Evolutionary conservation across 35 echinoderm and acorn worm genomes (phyloP).

Genomic region (Eucidaris tribuloides): DNA sequence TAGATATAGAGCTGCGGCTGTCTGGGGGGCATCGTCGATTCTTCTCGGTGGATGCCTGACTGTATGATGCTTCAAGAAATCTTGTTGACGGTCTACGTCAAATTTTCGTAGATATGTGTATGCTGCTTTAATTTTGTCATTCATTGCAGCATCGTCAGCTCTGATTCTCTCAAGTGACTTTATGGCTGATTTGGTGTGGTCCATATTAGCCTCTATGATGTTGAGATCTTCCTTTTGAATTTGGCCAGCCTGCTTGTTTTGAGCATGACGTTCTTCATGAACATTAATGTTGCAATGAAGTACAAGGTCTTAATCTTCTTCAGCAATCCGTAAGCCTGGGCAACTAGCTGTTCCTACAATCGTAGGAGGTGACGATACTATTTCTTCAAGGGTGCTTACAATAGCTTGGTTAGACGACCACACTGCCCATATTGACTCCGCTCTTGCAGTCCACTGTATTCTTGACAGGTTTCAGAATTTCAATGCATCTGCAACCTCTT

Average conservation of each 20-base stretch:
- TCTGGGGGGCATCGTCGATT: too few relatives aligned
- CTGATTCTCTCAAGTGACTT: neutral
- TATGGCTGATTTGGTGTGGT: neutral
- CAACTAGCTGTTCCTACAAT: neutral
- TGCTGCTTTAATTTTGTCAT: neutral
- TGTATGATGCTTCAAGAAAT: too few relatives aligned
- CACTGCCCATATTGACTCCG: slow-evolving; percentile 12
- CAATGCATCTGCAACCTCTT: neutral
- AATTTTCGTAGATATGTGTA: too few relatives aligned
- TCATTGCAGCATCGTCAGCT: neutral
- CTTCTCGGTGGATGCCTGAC: too few relatives aligned
- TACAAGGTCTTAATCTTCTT: neutral
- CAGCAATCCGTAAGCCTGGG: neutral
- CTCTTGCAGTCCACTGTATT: slow-evolving; percentile 3
- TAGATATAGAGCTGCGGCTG: too few relatives aligned
- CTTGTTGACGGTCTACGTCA: too few relatives aligned
- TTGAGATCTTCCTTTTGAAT: slow-evolving; percentile 6
- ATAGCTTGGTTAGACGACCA: slow-evolving; percentile 14
- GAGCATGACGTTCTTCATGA: slow-evolving; percentile 20
- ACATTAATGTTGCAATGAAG: slow-evolving; percentile 6
- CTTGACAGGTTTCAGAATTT: slow-evolving; percentile 8
- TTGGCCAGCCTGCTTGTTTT: neutral
- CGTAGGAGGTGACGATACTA: neutral
- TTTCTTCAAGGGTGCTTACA: neutral
- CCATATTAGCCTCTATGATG: neutral